phyloP scores from a whole-genome alignment of 2,113 vertebrate species.

The Clarias gariepinus region DNA sequence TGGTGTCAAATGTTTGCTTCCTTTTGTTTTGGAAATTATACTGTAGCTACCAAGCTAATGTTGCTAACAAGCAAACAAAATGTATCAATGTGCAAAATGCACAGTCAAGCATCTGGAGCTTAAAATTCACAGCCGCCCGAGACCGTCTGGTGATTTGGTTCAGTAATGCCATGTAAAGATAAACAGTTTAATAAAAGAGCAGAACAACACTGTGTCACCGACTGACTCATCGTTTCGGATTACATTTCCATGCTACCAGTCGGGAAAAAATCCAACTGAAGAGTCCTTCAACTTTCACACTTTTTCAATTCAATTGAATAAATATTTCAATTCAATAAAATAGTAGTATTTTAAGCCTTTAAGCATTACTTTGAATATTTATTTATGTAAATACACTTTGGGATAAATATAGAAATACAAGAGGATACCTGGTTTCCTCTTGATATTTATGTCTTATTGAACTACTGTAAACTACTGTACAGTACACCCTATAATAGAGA shows the following conservation, averaged over 20 bases:
- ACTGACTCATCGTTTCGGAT: not conserved
- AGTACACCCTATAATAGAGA: not conserved
- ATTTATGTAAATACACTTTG: not conserved
- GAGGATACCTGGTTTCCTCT: not conserved
- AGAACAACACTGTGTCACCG: not conserved
- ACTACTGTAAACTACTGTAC: not conserved
- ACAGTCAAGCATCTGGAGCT: not conserved
- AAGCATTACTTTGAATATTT: not conserved
- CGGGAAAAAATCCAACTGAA: not conserved
- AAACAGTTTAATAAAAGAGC: not conserved
- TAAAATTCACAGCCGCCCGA: not conserved
- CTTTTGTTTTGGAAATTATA: not conserved
- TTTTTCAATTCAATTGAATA: not conserved
- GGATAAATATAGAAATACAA: not conserved
- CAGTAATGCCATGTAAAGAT: not conserved
- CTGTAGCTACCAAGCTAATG: not conserved
- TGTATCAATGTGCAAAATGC: not conserved
- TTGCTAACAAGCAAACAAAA: not conserved
- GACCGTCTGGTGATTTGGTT: not conserved
- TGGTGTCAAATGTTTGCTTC: not conserved
- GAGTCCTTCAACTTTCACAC: not conserved
- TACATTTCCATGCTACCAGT: not conserved
- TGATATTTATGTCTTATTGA: not conserved
- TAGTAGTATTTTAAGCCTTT: not conserved
- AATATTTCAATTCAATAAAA: not conserved